Percentiles rank a stretch among this genome's conserved stretches.
Conservation (phyloP, 2,888 invertebrate species). For the Anaspis maculata region DNA sequence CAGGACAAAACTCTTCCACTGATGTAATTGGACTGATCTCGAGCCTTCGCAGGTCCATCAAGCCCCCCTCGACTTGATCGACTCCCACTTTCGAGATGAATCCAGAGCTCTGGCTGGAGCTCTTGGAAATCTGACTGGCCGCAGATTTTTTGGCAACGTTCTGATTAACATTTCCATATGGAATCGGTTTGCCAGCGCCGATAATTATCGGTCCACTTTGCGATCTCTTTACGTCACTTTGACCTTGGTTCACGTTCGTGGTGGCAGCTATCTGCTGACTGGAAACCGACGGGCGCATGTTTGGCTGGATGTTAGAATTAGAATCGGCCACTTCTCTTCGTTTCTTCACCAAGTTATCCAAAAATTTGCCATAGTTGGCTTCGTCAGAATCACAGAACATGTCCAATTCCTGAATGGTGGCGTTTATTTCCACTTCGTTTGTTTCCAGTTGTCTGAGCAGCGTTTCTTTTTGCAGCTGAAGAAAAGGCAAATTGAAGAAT, state of each 20-base stretch:
- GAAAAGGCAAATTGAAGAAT: slow-evolving; percentile 90
- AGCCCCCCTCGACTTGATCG: slow-evolving; percentile 36
- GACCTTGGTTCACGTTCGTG: slow-evolving; percentile 37
- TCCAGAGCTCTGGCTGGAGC: slow-evolving; percentile 34
- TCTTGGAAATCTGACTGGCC: slow-evolving; percentile 32
- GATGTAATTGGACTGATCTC: slow-evolving; percentile 39
- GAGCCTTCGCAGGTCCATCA: slow-evolving; percentile 30
- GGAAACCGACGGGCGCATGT: slow-evolving; percentile 12
- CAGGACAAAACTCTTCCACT: slow-evolving; percentile 67
- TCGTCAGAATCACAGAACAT: slow-evolving; percentile 70
- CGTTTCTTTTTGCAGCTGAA: slow-evolving; percentile 80
- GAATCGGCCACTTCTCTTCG: slow-evolving; percentile 64
- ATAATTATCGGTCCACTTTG: slow-evolving; percentile 42
- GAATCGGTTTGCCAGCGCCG: slow-evolving; percentile 41
- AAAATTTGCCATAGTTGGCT: slow-evolving; percentile 64
- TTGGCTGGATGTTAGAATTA: slow-evolving; percentile 44
- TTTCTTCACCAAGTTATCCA: slow-evolving; percentile 66
- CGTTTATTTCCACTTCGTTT: slow-evolving; percentile 71
- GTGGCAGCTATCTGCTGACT: slow-evolving; percentile 16
- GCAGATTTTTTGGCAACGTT: no score
- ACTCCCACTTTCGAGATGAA: slow-evolving; percentile 35
- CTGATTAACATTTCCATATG: slow-evolving; percentile 27
- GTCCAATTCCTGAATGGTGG: slow-evolving; percentile 67
- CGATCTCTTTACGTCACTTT: slow-evolving; percentile 37
- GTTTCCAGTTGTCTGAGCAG: slow-evolving; percentile 75